A percentile compares a stretch with the other conserved stretches of the same genome.
Conservation (phyloP, 2,797 vertebrate genomes). For the Uromys caudimaculatus region DNA sequence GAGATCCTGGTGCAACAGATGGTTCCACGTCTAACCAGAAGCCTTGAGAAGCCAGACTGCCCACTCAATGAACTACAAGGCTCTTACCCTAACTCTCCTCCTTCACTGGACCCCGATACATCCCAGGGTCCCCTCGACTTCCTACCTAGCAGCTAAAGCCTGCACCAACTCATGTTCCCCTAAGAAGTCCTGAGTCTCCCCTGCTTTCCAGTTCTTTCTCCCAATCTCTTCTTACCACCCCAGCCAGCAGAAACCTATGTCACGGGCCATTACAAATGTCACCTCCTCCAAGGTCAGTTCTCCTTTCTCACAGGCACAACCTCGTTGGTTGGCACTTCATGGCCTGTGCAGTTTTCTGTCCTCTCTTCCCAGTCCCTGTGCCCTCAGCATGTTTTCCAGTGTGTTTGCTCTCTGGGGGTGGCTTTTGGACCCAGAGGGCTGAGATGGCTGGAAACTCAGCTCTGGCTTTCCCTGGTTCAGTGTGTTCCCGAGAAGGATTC, state of each 20-base stretch:
- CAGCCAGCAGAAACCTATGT: not conserved
- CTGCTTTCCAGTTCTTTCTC: not conserved
- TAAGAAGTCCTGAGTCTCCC: not conserved
- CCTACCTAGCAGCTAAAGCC: not conserved
- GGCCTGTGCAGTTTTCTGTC: not conserved
- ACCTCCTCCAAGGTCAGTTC: not conserved
- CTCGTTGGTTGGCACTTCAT: not conserved
- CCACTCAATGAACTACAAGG: not conserved
- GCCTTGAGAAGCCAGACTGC: not conserved
- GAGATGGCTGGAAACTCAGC: not conserved
- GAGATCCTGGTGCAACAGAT: rapidly evolving
- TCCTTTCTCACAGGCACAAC: not conserved
- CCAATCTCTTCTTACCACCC: not conserved
- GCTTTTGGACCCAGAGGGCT: not conserved
- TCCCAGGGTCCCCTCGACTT: not conserved
- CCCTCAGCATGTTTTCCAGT: not conserved
- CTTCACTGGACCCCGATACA: not conserved
- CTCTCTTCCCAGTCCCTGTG: not conserved
- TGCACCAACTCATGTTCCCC: not conserved
- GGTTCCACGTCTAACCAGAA: not conserved
- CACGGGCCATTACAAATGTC: not conserved
- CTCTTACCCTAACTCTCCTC: not conserved
- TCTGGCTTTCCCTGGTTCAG: not conserved
- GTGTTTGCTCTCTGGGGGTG: not conserved
- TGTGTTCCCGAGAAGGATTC: not conserved